Base-by-base conservation (phyloP, 2,113 vertebrate genomes). In the Otocyon megalotis region DNA sequence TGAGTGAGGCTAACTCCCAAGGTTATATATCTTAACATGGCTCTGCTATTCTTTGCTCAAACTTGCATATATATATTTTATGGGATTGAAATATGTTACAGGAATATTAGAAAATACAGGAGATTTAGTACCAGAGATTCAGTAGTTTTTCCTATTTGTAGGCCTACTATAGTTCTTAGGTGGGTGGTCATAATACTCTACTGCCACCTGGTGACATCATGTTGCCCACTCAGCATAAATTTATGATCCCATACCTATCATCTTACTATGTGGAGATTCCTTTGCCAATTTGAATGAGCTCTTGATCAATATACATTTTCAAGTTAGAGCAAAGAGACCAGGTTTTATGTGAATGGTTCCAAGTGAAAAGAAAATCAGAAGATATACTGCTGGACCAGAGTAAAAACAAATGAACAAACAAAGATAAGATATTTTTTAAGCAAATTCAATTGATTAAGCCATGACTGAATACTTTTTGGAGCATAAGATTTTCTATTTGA, bases 201-300 rank as follows among this genome's bases (percentile, higher is more conserved):
- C 91, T 96, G 93, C 93, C 92, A 92, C 93, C 97, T 98, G 96
- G 81, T 97, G 96, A 95, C 56, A 93, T 91, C 54, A 72, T 71
- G 24, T 28, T 71, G 58, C 88, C 85, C 88, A 88, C 8, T 95
- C 88, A 93, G 35, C 48, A 79, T 69, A 95, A 90, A 76, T 88
- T 88, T 87, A 74, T 48, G 5, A 37, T 90, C 71, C 54, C 79
- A 28, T 81, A n/a, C 8, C 15, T 74, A 88, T 16, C 53, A 63
- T 62, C 30, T 62, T 58, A 83, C 37, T 56, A 1, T 22, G 81
- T 26, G 5, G 54, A 90, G 13, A 54, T 79, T 63, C 4, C 32
- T 86, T 93, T 89, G 8, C 32, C 30, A 60, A 6, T 86, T 83
- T 90, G 48, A 9, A 87, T 72, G 48, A 93, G 9, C 3, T 82